Evolutionary conservation across 2,888 invertebrate genomes (phyloP).

Genomic region (Carcina quercana): DNA sequence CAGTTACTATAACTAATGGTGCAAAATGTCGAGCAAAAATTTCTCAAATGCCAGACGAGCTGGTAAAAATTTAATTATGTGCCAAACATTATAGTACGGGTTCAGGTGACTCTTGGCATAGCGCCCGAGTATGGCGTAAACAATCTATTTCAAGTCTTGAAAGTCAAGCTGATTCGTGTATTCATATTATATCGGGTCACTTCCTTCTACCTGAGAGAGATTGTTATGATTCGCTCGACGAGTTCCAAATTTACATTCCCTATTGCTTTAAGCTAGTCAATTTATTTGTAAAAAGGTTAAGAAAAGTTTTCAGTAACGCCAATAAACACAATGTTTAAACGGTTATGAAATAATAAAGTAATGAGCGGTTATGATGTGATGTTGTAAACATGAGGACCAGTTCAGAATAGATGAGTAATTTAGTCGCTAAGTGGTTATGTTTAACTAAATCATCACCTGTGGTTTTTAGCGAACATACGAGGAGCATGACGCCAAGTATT

Average conservation of each 20-base stretch:
- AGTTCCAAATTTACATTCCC: not conserved
- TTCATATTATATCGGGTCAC: slow-evolving; percentile 35
- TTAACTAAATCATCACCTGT: slow-evolving; percentile 29
- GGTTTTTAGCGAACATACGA: slow-evolving; percentile 40
- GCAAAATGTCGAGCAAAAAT: slow-evolving; percentile 20
- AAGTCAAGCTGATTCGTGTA: slow-evolving; percentile 47
- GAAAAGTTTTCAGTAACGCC: not conserved
- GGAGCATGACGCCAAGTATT: slow-evolving; percentile 34
- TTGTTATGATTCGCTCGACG: slow-evolving; percentile 1
- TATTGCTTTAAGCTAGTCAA: not conserved
- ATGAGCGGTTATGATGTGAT: slow-evolving; percentile 1
- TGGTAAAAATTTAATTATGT: slow-evolving; percentile 53
- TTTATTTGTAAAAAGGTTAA: not conserved
- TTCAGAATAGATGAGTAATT: slow-evolving; percentile 10
- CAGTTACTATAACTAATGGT: not conserved
- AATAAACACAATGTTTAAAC: not conserved
- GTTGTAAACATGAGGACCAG: not conserved
- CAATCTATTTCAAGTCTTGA: slow-evolving; percentile 66
- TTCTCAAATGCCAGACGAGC: slow-evolving; percentile 31
- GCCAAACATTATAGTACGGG: slow-evolving; percentile 55
- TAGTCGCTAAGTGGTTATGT: slow-evolving; percentile 13
- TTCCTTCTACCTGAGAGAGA: slow-evolving; percentile 7
- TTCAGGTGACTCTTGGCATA: slow-evolving; percentile 63
- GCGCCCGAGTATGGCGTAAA: slow-evolving; percentile 64
- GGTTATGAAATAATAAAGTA: not conserved